Evolutionary conservation across 2,113 vertebrate genomes (phyloP).

Genomic region (Heteronetta atricapilla): DNA sequence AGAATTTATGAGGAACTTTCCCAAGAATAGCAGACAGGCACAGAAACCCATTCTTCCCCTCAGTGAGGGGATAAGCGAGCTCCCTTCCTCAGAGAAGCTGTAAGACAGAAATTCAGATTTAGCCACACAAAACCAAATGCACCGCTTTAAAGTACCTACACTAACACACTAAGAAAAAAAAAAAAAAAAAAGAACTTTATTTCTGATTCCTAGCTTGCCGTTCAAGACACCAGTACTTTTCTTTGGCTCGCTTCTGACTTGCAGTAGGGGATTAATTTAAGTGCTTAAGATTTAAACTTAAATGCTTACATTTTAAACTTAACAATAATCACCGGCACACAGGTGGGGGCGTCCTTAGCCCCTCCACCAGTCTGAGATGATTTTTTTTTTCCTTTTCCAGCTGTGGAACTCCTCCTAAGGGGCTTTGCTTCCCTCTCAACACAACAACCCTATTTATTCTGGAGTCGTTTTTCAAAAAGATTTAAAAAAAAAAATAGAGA

Average conservation of each 20-base stretch:
- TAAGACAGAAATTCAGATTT: not conserved
- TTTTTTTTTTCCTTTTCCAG: not conserved
- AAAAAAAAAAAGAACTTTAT: not conserved
- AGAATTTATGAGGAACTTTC: not conserved
- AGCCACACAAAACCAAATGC: not conserved
- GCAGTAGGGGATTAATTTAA: not conserved
- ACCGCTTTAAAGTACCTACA: not conserved
- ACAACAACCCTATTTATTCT: no score
- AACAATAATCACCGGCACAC: no score
- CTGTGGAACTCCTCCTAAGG: fast-evolving
- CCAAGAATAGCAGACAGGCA: not conserved
- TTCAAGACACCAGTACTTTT: fast-evolving
- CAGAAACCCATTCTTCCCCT: fast-evolving
- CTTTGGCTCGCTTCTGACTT: not conserved
- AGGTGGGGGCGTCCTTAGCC: fast-evolving
- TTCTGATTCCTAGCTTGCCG: not conserved
- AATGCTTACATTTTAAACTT: no score
- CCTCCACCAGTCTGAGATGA: fast-evolving
- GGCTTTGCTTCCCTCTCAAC: not conserved
- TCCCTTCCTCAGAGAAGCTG: not conserved
- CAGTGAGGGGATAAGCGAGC: not conserved
- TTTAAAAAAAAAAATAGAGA: no score
- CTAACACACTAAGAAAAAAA: not conserved
- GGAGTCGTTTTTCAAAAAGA: no score
- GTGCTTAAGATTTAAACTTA: not conserved